phyloP scores from a whole-genome alignment of 1,140 invertebrate genomes.

The Saxidomus purpurata region DNA sequence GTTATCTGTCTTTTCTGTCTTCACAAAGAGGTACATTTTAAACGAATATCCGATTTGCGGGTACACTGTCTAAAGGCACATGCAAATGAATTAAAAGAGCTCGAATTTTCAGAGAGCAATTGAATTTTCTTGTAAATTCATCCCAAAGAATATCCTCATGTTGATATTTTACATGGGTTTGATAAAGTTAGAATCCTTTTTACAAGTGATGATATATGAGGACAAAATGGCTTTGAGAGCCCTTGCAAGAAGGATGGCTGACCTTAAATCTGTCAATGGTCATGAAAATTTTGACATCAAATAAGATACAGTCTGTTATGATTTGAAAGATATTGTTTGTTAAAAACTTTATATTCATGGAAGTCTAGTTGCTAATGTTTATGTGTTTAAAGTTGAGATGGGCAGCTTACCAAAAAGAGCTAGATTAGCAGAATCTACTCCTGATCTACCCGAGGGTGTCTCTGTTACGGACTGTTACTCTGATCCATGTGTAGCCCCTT shows the following conservation, averaged over 20 bases:
- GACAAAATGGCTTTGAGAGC: not conserved
- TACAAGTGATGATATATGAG: not conserved
- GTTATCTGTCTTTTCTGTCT: not conserved
- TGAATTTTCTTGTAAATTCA: no score
- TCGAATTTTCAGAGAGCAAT: no score
- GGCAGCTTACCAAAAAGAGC: not conserved
- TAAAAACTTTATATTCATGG: not conserved
- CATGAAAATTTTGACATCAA: no score
- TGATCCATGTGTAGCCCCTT: no score
- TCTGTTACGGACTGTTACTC: not conserved
- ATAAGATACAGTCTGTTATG: not conserved
- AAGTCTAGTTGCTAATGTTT: not conserved
- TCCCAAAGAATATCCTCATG: no score
- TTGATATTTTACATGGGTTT: not conserved
- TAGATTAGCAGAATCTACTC: not conserved
- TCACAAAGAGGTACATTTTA: not conserved
- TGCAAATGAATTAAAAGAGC: not conserved
- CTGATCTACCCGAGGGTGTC: not conserved
- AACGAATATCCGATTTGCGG: not conserved
- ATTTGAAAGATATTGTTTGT: not conserved
- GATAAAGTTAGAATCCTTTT: not conserved
- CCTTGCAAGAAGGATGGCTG: not conserved
- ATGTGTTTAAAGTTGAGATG: not conserved
- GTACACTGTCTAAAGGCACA: not conserved
- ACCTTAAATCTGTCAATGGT: not conserved